Evolutionary conservation across 2,888 invertebrate genomes (phyloP).

Genomic region (Calephelis perditalis): DNA sequence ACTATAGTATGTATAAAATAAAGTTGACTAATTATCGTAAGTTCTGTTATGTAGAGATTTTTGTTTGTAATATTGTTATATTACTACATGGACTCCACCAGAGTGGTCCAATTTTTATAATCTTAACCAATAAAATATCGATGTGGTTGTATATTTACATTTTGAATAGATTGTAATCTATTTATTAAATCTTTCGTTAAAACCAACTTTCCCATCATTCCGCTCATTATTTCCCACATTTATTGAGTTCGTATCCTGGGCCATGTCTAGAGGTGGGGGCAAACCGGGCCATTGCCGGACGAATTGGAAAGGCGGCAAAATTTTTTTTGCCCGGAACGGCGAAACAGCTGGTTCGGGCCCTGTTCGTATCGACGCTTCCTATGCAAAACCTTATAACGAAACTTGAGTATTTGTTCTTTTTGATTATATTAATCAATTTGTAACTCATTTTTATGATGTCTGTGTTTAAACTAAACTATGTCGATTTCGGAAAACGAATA

Average conservation of each 20-base stretch:
- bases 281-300: no score
- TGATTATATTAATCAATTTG: no score
- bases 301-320: no score
- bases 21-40: constrained; percentile 78
- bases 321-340: no score
- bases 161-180: constrained; percentile 75
- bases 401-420: no score
- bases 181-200: constrained; percentile 75
- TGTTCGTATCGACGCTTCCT: no score
- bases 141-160: constrained; percentile 78
- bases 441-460: no score
- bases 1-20: constrained; percentile 75
- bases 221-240: constrained; percentile 1
- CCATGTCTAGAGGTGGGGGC: no score
- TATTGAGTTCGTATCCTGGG: background rate
- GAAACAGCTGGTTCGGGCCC: no score
- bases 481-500: no score
- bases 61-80: constrained; percentile 78
- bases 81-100: constrained; percentile 69
- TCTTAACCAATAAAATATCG: constrained; percentile 78
- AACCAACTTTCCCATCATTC: constrained; percentile 50
- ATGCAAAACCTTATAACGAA: no score
- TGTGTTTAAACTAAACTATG: no score
- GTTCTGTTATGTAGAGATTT: constrained; percentile 78
- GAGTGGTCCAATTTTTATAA: constrained; percentile 77